These are phyloP conservation scores for Eriosoma lanigerum DNA, from an alignment of 1,140 invertebrate species.

Conservation along the genomic window DNA sequence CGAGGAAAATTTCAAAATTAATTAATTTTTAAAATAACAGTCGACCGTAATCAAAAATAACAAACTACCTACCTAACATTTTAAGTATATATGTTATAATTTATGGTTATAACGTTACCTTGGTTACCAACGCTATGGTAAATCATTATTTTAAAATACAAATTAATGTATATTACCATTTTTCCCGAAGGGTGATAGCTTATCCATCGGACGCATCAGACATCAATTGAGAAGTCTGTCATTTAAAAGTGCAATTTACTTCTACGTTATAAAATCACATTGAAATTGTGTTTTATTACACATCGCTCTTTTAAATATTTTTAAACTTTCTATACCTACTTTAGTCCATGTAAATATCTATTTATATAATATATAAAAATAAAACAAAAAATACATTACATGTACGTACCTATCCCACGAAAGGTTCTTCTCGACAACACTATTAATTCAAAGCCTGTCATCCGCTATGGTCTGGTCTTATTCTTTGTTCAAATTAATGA, in stretches of 20 bases:
- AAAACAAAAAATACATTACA: not conserved
- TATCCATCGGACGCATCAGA: not conserved
- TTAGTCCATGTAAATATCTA: too few species aligned
- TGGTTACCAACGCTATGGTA: not conserved
- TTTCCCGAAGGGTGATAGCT: not conserved
- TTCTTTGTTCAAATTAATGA: constrained; percentile 27
- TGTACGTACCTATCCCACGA: not conserved
- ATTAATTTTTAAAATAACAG: not conserved
- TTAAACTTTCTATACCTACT: too few species aligned
- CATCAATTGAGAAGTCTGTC: too few species aligned
- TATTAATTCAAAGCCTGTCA: constrained; percentile 16
- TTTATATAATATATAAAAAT: too few species aligned
- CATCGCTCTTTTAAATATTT: not conserved
- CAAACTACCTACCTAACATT: not conserved
- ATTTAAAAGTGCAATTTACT: not conserved
- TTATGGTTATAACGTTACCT: not conserved
- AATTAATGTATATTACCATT: constrained; percentile 9
- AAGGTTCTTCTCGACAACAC: not conserved
- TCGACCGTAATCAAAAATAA: constrained; percentile 7
- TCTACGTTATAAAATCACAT: not conserved
- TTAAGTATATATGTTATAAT: not conserved
- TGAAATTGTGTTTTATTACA: not conserved
- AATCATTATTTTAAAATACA: not conserved
- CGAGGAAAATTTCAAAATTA: not conserved
- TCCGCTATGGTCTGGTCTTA: not conserved